phyloP scores from a whole-genome alignment of 1,140 invertebrate species.

The Oedothorax gibbosus region DNA sequence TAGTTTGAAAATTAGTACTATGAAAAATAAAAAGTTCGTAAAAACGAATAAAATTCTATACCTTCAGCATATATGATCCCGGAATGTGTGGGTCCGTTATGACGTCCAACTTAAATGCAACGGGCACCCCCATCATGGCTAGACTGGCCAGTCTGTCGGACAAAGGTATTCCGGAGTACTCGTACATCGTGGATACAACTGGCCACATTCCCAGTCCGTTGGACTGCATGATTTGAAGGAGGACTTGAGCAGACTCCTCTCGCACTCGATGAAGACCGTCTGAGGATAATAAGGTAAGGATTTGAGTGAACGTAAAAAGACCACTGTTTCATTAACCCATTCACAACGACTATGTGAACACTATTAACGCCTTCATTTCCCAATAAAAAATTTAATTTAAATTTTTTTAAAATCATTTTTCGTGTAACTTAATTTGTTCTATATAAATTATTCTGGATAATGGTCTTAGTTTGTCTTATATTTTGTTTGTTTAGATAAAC shows the following conservation, averaged over 20 bases:
- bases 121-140: neutral
- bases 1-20: too few species aligned
- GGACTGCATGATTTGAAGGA: neutral
- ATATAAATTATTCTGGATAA: too few species aligned
- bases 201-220: conserved; percentile 1
- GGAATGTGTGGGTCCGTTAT: neutral
- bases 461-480: too few species aligned
- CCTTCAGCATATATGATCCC: conserved; percentile 23
- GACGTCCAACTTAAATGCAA: neutral
- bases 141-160: neutral
- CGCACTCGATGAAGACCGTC: neutral
- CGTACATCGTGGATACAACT: neutral
- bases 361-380: too few species aligned
- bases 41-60: neutral
- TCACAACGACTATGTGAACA: too few species aligned
- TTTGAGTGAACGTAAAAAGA: neutral
- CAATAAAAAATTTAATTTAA: too few species aligned
- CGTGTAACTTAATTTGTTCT: too few species aligned
- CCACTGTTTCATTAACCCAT: neutral
- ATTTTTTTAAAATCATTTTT: too few species aligned
- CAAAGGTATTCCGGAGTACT: neutral
- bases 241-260: neutral
- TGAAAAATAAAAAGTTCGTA: neutral
- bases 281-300: neutral
- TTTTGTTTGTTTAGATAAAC: too few species aligned